These are phyloP conservation scores for Dermolepida albohirtum DNA, from an alignment of 2,888 invertebrate genomes.

Conservation along the genomic window DNA sequence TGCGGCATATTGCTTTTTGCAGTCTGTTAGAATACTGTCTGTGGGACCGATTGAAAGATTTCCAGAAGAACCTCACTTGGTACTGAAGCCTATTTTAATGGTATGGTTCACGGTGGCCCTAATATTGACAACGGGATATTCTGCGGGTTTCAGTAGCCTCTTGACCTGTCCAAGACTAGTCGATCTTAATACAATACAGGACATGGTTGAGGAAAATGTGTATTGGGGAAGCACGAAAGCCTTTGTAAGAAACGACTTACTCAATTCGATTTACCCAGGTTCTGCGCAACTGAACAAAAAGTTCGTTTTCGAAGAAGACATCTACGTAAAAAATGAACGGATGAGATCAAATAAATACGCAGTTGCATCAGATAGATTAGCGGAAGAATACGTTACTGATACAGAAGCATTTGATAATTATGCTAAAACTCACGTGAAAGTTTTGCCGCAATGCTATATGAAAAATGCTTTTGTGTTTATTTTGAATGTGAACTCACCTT, in stretches of 20 bases:
- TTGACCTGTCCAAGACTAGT: constrained; percentile 42
- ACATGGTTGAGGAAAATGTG: constrained; percentile 45
- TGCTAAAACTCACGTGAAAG: constrained; percentile 45
- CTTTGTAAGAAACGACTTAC: background rate
- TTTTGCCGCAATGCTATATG: constrained; percentile 50
- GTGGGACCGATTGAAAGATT: constrained; percentile 18
- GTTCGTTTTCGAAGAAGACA: constrained; percentile 2
- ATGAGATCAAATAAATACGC: constrained; percentile 38
- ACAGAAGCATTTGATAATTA: constrained; percentile 47
- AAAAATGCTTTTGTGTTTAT: constrained; percentile 49
- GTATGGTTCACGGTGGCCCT: constrained; percentile 43
- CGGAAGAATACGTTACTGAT: constrained; percentile 50
- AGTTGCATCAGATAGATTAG: constrained; percentile 47
- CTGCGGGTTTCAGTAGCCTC: constrained; percentile 47
- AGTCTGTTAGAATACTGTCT: constrained; percentile 17
- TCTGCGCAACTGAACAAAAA: constrained; percentile 1
- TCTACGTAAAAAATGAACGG: constrained; percentile 10
- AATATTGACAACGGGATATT: constrained; percentile 45
- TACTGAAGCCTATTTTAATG: constrained; percentile 40
- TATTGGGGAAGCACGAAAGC: constrained; percentile 41
- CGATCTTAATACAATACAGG: constrained; percentile 43
- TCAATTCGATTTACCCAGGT: background rate
- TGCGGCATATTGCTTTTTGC: background rate
- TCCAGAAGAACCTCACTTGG: constrained; percentile 23
- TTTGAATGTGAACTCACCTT: constrained; percentile 51